Evolutionary conservation across 2,888 invertebrate species (phyloP).

Genomic region (Dryocosmus kuriphilus): DNA sequence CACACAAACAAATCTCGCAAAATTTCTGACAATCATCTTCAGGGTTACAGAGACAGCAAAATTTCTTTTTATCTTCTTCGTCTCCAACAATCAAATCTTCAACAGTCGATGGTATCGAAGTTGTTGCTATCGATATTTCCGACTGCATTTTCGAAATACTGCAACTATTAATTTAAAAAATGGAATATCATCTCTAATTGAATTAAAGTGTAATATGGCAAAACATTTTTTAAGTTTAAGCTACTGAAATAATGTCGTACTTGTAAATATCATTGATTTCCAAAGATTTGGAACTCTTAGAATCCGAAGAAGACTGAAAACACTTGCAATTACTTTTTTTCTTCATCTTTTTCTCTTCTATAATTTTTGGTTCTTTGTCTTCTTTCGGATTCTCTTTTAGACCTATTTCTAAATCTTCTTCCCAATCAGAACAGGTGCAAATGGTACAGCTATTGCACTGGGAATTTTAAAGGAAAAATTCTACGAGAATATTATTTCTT

Average conservation of each 20-base stretch:
- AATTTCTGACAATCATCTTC: slow-evolving; percentile 23
- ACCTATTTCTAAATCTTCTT: slow-evolving; percentile 45
- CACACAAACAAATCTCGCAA: slow-evolving; percentile 28
- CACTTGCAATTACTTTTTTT: slow-evolving; percentile 17
- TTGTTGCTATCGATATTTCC: slow-evolving; percentile 19
- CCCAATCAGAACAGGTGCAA: slow-evolving; percentile 56
- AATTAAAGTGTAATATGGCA: neutral
- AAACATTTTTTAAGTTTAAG: neutral
- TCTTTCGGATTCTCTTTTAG: slow-evolving; percentile 37
- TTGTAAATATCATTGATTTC: slow-evolving; percentile 24
- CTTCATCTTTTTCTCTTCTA: slow-evolving; percentile 1
- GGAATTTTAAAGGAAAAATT: slow-evolving; percentile 1
- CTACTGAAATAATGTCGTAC: neutral
- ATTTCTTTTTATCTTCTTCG: slow-evolving; percentile 7
- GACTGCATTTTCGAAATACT: slow-evolving; percentile 22
- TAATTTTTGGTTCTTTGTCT: slow-evolving; percentile 1
- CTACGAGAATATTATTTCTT: neutral
- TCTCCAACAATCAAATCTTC: slow-evolving; percentile 5
- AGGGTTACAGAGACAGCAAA: slow-evolving; percentile 1
- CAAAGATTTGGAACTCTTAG: slow-evolving; percentile 12
- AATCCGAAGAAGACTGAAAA: slow-evolving; percentile 11
- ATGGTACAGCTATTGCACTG: slow-evolving; percentile 52
- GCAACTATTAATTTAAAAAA: slow-evolving; percentile 3
- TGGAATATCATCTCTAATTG: neutral
- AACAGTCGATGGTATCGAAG: slow-evolving; percentile 26